Base-by-base conservation (phyloP, 2,113 vertebrate genomes). In the Synchiropus splendidus region DNA sequence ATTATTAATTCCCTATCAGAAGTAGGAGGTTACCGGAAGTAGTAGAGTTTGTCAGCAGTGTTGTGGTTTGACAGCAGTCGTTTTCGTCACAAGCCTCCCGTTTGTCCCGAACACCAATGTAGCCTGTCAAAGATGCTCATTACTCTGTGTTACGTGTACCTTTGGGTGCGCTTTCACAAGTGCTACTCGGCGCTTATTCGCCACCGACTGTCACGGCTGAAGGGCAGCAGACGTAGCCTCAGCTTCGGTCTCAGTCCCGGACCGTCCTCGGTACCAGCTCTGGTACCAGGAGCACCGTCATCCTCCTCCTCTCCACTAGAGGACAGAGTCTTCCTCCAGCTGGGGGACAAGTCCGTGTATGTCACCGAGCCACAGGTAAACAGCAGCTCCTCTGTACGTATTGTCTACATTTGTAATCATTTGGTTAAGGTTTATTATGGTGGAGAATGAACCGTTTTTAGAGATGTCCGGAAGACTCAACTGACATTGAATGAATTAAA, bases 81-180 rank as follows among this genome's bases (percentile, higher is more conserved):
- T 27, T 27, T 27, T 27, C 21, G 8, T 8, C 21, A 5, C 21
- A 8, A 27, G 8, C 21, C 21, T 27, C 21, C 21, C 4, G 21
- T 4, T 27, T 4, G 21, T 27, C 8, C 21, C 21, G 21, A 27
- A 5, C 21, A 4, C 21, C 4, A 8, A 27, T 27, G 21, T 27
- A 27, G 21, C 21, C 21, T 8, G 21, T 27, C 4, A 27, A 36
- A 5, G 12, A 36, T 36, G 35, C 14, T 36, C 12, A 36, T 36
- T 8, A 36, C 35, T 6, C 14, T 36, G 35, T 36, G 35, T 36
- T 36, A 36, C 35, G 35, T 36, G 35, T 36, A 36, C 35, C 35
- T 36, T 5, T 36, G 35, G 35, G 35, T 36, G 12, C 35, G 35
- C 14, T 36, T 36, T n/a, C 35, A 36, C 35, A 36, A 36, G n/a